These are phyloP conservation scores for Sterna hirundo DNA, from an alignment of 2,113 vertebrate genomes.

Conservation along the genomic window DNA sequence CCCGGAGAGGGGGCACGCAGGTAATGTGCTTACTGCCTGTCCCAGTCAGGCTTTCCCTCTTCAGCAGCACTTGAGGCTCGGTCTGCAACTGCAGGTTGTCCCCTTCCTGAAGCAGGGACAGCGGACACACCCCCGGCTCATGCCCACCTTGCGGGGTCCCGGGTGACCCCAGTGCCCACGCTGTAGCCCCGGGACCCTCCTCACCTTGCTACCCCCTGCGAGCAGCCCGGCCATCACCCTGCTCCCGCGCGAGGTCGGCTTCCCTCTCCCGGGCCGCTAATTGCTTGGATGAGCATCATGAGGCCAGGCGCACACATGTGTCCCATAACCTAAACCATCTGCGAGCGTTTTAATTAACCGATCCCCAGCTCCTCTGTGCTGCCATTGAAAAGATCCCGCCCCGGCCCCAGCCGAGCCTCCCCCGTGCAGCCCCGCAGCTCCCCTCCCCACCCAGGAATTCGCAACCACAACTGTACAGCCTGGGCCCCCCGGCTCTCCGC, in stretches of 20 bases:
- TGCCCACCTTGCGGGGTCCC: neutral
- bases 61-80: accelerated
- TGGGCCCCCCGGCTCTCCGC: neutral
- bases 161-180: neutral
- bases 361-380: constrained; percentile 14
- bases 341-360: neutral
- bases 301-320: constrained; percentile 24
- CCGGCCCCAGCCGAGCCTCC: constrained; percentile 5
- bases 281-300: constrained; percentile 24
- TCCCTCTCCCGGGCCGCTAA: neutral
- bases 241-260: neutral
- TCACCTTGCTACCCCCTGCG: neutral
- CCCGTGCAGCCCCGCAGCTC: neutral
- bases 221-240: neutral
- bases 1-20: accelerated
- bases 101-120: neutral
- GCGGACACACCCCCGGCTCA: accelerated
- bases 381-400: constrained; percentile 33
- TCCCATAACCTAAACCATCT: constrained; percentile 59
- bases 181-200: neutral
- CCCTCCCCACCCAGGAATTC: constrained; percentile 48
- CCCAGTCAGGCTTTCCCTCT: neutral
- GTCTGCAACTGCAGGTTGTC: accelerated
- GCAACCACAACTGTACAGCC: constrained; percentile 25
- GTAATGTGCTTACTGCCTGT: neutral